Evolutionary conservation across 2,113 vertebrate genomes (phyloP), one percentile per base, ranked within the genome.

Genomic region (Sinocyclocheilus anshuiensis): DNA sequence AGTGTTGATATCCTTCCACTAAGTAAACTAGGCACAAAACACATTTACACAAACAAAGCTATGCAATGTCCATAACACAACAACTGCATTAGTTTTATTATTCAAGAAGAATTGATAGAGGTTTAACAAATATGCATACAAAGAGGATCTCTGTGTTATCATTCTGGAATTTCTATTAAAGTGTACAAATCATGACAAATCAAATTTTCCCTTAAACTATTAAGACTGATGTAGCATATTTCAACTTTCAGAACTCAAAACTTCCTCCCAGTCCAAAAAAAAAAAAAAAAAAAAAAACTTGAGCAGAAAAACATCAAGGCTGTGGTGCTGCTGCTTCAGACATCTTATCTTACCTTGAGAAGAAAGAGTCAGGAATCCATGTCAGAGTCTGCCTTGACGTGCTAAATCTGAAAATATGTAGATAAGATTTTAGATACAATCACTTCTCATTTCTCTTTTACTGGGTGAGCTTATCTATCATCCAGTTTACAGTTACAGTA

Each of bases 301-400:
- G n/a, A 48, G 9, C 11, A 76, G 11, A 48, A 33, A 39, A 72
- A 20, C 13, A 72, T 22, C 2, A 74, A 36, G 84, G 1, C 84
- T 76, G 80, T 61, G 55, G 86, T 75, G 50, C 76, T 75, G 55
- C 77, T 77, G 87, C 87, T 89, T 81, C 55, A 26, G 3, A 61
- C 69, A 22, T 39, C 59, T 24, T 63, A 22, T 76, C 59, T 90
- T 95, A 99, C 98, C 98, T 99, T 88, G 98, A 99, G 94, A 99
- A 99, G 94, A 99, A 99, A 6, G 98, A 99, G 93, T 99, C 98
- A 89, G 98, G 98, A 94, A 99, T 97, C 98, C 98, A 99, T 95
- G 97, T 99, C 26, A 99, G 95, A 67, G 98, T 99, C 93, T 99
- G 98, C 89, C 98, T 96, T 89, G 98, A 99, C 83, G 98, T 99